Evolutionary conservation across 2,888 invertebrate genomes (phyloP).

Genomic region (Drosophila pseudotalamancana): DNA sequence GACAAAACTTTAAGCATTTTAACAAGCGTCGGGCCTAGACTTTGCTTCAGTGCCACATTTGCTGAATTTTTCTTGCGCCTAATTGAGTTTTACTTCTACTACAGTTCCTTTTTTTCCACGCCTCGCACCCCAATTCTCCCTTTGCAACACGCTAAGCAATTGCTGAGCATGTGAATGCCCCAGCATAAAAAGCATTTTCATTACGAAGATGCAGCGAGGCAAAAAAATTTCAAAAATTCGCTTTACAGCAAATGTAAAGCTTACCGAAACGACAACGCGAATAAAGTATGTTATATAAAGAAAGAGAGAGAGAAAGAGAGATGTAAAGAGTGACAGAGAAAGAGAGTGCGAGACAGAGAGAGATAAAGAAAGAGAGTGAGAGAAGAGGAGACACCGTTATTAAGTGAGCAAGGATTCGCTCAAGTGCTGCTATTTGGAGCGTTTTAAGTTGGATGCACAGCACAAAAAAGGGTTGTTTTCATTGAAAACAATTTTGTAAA

Average conservation of each 20-base stretch:
- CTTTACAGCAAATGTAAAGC: conserved; percentile 35
- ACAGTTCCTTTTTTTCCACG: conserved; percentile 6
- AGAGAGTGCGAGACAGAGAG: neutral
- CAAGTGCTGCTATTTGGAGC: conserved; percentile 29
- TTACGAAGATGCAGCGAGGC: conserved; percentile 52
- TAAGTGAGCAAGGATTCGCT: conserved; percentile 7
- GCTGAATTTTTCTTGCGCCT: conserved; percentile 47
- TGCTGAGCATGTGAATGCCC: conserved; percentile 46
- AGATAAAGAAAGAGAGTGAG: no score
- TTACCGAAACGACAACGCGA: conserved; percentile 5
- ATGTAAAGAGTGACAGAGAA: neutral
- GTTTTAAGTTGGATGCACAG: conserved; percentile 17
- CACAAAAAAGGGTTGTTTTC: neutral
- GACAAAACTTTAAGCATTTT: conserved; percentile 46
- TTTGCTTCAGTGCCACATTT: neutral
- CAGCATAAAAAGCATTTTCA: conserved; percentile 68
- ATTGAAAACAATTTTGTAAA: neutral
- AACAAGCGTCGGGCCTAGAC: conserved; percentile 31
- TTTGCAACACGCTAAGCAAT: conserved; percentile 6
- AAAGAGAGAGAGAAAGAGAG: neutral
- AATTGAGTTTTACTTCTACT: conserved; percentile 66
- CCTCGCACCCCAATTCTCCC: neutral
- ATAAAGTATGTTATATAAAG: neutral
- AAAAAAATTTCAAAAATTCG: conserved; percentile 55
- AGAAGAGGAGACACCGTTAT: neutral